Evolutionary conservation across 2,797 vertebrate species (phyloP).

Genomic region (Sebastes dallii): DNA sequence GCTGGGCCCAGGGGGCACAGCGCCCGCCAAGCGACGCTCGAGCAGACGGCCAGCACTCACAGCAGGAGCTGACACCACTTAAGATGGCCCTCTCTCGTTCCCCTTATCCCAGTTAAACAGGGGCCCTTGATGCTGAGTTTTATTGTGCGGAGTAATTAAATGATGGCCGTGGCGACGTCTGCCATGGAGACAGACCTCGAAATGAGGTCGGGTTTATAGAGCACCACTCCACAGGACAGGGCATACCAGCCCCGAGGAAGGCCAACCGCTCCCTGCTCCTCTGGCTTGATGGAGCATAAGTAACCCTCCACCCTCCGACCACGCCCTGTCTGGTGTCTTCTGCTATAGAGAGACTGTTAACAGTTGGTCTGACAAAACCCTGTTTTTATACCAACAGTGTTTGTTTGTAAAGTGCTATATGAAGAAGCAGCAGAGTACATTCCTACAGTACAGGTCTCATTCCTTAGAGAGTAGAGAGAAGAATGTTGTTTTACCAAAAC

Average conservation of each 20-base stretch:
- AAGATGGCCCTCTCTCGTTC: constrained; percentile 41
- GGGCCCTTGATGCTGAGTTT: constrained; percentile 69
- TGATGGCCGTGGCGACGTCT: constrained; percentile 52
- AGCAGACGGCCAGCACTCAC: constrained; percentile 49
- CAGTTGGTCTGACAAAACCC: constrained; percentile 18
- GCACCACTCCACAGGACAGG: constrained; percentile 50
- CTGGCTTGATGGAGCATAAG: constrained; percentile 35
- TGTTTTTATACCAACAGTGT: background rate
- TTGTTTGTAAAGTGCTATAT: background rate
- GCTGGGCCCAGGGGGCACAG: constrained; percentile 45
- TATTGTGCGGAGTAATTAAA: constrained; percentile 74
- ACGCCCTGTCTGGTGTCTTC: constrained; percentile 1
- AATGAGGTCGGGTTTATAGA: constrained; percentile 62
- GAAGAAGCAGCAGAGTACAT: background rate
- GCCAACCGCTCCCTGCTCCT: constrained; percentile 30
- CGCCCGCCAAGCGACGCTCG: constrained; percentile 53
- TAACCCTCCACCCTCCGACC: constrained; percentile 4
- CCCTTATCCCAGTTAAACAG: constrained; percentile 50
- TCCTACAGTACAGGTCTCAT: background rate
- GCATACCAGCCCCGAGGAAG: constrained; percentile 34
- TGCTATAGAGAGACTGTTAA: constrained; percentile 23
- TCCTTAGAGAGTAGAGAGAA: background rate
- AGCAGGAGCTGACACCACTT: constrained; percentile 59
- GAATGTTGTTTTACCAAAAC: background rate
- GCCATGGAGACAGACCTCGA: constrained; percentile 57